Conservation (phyloP, 2,888 invertebrate genomes). For the Drosophila prolongata region DNA sequence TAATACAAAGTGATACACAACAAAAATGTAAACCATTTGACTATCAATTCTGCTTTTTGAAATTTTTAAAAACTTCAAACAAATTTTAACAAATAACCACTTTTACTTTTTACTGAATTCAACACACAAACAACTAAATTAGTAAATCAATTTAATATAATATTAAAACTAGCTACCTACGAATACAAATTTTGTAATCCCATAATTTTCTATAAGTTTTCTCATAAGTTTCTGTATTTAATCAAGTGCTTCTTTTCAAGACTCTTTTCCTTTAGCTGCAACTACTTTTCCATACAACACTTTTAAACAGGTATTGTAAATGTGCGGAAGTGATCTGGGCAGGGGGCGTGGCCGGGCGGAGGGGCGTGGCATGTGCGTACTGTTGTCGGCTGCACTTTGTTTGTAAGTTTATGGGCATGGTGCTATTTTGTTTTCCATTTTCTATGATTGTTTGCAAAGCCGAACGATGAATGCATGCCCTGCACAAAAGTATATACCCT, state of each 20-base stretch:
- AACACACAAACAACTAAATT: no score
- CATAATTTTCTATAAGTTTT: no score
- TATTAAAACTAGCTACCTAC: no score
- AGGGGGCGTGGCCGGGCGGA: neutral
- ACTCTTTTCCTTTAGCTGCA: no score
- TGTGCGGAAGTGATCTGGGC: neutral
- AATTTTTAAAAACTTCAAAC: no score
- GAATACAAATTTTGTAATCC: no score
- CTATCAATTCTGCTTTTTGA: neutral
- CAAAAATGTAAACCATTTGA: neutral
- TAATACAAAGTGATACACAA: neutral
- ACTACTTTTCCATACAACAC: neutral
- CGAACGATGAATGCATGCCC: neutral
- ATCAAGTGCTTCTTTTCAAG: no score
- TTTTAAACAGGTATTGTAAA: neutral
- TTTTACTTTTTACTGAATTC: no score
- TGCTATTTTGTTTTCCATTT: slow-evolving; percentile 15
- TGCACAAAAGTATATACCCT: neutral
- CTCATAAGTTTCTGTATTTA: no score
- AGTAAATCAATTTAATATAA: no score
- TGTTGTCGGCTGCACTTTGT: slow-evolving; percentile 65
- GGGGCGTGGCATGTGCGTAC: slow-evolving; percentile 8
- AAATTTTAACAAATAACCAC: no score
- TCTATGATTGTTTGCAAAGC: neutral
- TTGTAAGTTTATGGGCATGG: slow-evolving; percentile 59